These are phyloP conservation scores for Hydrolagus colliei DNA, from an alignment of 2,797 vertebrate species.

Conservation along the genomic window DNA sequence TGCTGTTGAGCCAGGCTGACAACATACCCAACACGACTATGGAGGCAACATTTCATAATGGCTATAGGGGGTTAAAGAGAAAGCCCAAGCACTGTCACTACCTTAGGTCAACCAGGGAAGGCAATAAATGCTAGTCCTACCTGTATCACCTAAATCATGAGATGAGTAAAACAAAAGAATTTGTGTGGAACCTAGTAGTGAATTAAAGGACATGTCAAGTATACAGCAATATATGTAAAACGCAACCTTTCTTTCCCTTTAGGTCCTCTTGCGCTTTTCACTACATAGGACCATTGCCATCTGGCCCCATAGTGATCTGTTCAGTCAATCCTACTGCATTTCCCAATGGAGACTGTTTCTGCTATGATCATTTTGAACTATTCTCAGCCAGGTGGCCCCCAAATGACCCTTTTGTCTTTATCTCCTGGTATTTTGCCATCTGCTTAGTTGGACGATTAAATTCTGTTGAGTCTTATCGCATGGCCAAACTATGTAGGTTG, in stretches of 20 bases:
- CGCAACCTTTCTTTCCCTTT: neutral
- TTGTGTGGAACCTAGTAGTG: too few species aligned
- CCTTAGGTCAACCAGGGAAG: too few species aligned
- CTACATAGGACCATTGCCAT: neutral
- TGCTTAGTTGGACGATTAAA: neutral
- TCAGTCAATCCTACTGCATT: neutral
- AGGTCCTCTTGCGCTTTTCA: neutral
- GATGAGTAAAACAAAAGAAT: too few species aligned
- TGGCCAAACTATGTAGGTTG: constrained; percentile 11
- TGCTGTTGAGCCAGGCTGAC: too few species aligned
- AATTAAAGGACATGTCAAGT: neutral
- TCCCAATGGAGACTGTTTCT: constrained; percentile 2
- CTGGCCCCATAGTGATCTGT: neutral
- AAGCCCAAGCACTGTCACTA: too few species aligned
- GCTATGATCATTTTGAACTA: neutral
- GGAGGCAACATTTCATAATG: too few species aligned
- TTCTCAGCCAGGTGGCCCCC: constrained; percentile 14
- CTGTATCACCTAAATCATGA: too few species aligned
- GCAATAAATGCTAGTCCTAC: too few species aligned
- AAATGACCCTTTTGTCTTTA: constrained; percentile 5
- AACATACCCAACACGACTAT: too few species aligned
- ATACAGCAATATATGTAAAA: constrained; percentile 9
- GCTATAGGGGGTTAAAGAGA: too few species aligned
- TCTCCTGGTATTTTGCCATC: neutral
- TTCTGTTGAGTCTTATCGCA: constrained; percentile 11